Evolutionary conservation across 1,140 invertebrate genomes (phyloP), one percentile per base, ranked within the genome.

Genomic region (Neodiprion pinetum): DNA sequence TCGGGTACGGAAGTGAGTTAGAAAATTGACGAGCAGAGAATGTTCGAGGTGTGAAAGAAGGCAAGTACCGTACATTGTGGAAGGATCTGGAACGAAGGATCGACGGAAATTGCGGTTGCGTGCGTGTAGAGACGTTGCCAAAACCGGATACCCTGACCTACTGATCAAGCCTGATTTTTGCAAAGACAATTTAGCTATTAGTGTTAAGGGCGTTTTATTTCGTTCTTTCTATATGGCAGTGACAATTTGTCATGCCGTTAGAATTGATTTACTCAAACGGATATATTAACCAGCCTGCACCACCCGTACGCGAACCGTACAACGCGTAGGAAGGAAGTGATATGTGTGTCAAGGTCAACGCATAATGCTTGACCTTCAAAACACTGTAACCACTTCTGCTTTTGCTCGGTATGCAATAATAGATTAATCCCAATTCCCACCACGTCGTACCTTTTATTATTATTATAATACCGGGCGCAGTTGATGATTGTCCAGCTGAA

Each of bases 151-250:
- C 67, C 67, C 14, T 69, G 67, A 69, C 67, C 67, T 47, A 69
- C 67, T 69, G 12, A 69, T 40, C 28, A 40, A 47, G 21, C 12
- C 21, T 47, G 21, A 69, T 69, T 69, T 69, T 69, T 47, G 67
- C 67, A 21, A 69, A 69, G 67, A 69, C 67, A 69, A 69, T 69
- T 69, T 69, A 12, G 40, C 21, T 47, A 69, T 69, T 69, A 23
- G 67, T 61, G 53, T 61, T 61, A 8, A 61, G 53, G 53, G 53
- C 53, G 53, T 61, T 61, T 61, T 9, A 61, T 61, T 61, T 61
- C 53, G 53, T 61, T 61, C 11, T 61, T 61, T 61, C 53, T 61
- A 61, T 61, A 17, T 14, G 53, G 53, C 53, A 17, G n/a, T 61
- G 7, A 61, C 53, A 61, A 61, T 61, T 61, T 61, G 53, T 61